These are phyloP conservation scores for Thunnus albacares DNA, from an alignment of 2,797 vertebrate species.

Conservation along the genomic window DNA sequence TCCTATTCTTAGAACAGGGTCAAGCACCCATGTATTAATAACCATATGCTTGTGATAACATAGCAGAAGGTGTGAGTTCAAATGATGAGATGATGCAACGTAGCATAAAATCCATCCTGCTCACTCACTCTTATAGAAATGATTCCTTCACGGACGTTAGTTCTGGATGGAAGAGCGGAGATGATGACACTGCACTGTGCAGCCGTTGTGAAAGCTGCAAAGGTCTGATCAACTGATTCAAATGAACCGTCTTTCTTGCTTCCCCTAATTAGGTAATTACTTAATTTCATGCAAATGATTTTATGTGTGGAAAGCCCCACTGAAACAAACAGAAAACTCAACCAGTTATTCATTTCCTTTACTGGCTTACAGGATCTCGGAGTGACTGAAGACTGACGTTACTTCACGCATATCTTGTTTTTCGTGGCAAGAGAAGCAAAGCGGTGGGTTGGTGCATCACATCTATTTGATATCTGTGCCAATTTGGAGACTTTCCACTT, in stretches of 20 bases:
- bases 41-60: not conserved
- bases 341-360: not conserved
- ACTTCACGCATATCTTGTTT: not conserved
- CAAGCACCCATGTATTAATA: constrained; percentile 39
- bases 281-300: not conserved
- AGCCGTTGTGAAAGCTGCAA: not conserved
- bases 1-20: constrained; percentile 46
- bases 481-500: not conserved
- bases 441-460: not conserved
- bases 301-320: not conserved
- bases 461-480: not conserved
- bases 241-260: too few species aligned
- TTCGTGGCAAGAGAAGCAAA: not conserved
- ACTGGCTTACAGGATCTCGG: not conserved
- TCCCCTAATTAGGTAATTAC: too few species aligned
- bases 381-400: not conserved
- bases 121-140: not conserved
- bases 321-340: not conserved
- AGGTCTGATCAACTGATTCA: too few species aligned
- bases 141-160: not conserved
- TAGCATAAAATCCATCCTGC: not conserved
- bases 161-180: not conserved
- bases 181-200: not conserved
- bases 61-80: constrained; percentile 54
- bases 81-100: constrained; percentile 33